phyloP scores from a whole-genome alignment of 2,113 vertebrate genomes.

The Scalopus aquaticus region DNA sequence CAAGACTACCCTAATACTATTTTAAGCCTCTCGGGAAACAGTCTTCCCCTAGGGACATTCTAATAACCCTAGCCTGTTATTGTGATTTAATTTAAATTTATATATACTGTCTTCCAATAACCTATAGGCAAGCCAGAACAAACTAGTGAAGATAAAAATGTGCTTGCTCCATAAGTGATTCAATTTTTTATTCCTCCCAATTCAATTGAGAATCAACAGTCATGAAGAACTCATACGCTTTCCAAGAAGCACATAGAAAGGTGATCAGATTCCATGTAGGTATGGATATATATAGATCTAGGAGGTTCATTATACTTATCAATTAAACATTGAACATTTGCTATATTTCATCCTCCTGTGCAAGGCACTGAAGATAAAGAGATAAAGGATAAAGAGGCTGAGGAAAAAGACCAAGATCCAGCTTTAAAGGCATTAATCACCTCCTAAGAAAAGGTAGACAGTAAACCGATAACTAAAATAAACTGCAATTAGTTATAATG shows the following conservation, averaged over 20 bases:
- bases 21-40: neutral
- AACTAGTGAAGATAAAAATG: slow-evolving; percentile 31
- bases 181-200: slow-evolving; percentile 11
- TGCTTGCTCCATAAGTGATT: neutral
- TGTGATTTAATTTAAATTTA: slow-evolving; percentile 38
- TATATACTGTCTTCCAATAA: neutral
- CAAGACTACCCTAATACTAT: neutral
- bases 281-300: neutral
- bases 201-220: neutral
- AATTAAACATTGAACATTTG: neutral
- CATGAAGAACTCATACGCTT: neutral
- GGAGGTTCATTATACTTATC: neutral
- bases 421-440: slow-evolving; percentile 7
- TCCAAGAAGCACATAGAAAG: neutral
- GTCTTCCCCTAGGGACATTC: neutral
- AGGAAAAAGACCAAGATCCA: neutral
- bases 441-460: neutral
- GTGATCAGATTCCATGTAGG: neutral
- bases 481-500: neutral
- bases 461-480: neutral
- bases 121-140: neutral
- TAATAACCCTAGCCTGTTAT: neutral
- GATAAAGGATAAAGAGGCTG: neutral
- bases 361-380: neutral
- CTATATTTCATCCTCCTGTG: neutral